Percentiles rank a stretch among this genome's conserved stretches.
These are phyloP conservation scores for Rhagoletis pomonella DNA, from an alignment of 1,140 invertebrate genomes.

Conservation along the genomic window DNA sequence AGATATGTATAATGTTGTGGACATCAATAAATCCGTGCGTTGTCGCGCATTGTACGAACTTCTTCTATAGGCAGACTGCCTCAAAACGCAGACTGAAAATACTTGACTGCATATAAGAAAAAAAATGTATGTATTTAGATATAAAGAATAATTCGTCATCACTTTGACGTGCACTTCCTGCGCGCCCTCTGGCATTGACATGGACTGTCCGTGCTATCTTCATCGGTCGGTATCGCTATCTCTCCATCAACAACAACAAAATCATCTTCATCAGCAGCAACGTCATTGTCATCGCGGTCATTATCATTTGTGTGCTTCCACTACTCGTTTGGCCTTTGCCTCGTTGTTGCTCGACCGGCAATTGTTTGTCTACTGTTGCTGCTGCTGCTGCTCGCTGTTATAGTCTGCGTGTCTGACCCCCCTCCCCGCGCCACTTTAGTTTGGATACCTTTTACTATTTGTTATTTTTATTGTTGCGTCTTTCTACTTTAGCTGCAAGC, in stretches of 20 bases:
- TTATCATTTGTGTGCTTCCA: background rate
- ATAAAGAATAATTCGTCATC: constrained; percentile 47
- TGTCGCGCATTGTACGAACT: constrained; percentile 37
- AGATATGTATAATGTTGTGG: background rate
- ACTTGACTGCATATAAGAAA: background rate
- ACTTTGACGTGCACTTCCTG: constrained; percentile 50
- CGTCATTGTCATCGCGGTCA: background rate
- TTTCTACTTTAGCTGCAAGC: background rate
- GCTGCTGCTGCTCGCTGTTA: background rate
- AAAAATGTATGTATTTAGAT: background rate
- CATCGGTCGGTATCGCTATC: background rate
- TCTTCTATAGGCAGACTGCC: background rate
- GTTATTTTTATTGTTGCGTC: constrained; percentile 20
- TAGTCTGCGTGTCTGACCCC: background rate
- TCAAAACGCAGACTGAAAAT: background rate
- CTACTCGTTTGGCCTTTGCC: constrained; percentile 35
- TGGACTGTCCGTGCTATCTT: too few species aligned
- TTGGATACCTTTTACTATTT: constrained; percentile 23
- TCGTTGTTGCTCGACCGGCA: background rate
- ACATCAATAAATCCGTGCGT: constrained; percentile 44
- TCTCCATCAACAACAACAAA: background rate
- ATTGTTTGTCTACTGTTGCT: background rate
- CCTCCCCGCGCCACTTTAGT: background rate
- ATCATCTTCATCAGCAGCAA: background rate
- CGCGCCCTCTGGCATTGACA: background rate